Percentiles rank a stretch among this genome's conserved stretches.
phyloP scores from a whole-genome alignment of 2,113 vertebrate genomes.

The Cynoglossus semilaevis region DNA sequence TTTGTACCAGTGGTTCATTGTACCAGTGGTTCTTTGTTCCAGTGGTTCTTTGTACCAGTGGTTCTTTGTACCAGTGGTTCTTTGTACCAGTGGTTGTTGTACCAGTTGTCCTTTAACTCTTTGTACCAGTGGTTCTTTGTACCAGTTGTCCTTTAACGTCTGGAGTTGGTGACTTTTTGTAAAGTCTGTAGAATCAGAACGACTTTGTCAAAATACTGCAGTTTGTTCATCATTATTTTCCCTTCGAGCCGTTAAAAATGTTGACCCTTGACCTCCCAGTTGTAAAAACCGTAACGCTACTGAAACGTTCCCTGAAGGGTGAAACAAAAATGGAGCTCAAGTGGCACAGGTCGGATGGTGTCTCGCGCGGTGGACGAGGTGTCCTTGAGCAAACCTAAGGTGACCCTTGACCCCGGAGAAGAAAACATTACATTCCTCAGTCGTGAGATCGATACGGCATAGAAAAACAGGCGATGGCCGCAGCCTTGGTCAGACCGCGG shows the following conservation, averaged over 20 bases:
- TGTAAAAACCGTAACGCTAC: neutral
- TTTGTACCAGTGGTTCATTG: no score
- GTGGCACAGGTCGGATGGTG: conserved; percentile 18
- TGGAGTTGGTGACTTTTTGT: no score
- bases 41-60: no score
- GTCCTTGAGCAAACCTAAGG: conserved; percentile 33
- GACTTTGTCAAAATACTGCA: conserved; percentile 24
- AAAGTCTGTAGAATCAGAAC: neutral
- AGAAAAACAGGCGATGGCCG: conserved; percentile 13
- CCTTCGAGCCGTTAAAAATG: conserved; percentile 7
- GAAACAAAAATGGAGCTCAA: conserved; percentile 15
- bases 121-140: no score
- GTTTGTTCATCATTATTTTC: conserved; percentile 27
- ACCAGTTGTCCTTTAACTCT: no score
- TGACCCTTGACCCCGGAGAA: conserved; percentile 43
- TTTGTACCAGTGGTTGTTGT: no score
- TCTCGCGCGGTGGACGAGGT: conserved; percentile 1
- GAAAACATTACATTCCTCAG: conserved; percentile 33
- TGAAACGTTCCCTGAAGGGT: neutral
- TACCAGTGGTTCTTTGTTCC: no score
- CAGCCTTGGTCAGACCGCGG: conserved; percentile 40
- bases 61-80: no score
- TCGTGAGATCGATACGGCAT: conserved; percentile 51
- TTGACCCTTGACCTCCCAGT: conserved; percentile 11
- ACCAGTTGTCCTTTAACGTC: no score